A percentile compares a stretch with the other conserved stretches of the same genome.
phyloP scores from a whole-genome alignment of 2,888 invertebrate genomes.

The Cremastobaeus sp. region DNA sequence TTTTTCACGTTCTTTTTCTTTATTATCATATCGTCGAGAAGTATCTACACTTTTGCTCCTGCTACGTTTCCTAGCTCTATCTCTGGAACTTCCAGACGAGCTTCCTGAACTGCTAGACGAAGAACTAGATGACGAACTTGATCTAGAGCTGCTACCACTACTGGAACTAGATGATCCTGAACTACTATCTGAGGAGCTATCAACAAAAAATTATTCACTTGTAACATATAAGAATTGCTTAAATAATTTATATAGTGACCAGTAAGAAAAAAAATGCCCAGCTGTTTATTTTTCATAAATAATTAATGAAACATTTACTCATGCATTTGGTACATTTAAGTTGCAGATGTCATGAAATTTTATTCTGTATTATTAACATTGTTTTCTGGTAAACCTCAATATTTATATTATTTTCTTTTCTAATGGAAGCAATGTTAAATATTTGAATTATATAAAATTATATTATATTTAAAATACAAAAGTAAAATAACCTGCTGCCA shows the following conservation, averaged over 20 bases:
- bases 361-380: too few species aligned
- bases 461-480: not conserved
- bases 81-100: constrained; percentile 81
- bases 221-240: not conserved
- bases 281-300: too few species aligned
- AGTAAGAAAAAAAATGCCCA: too few species aligned
- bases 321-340: too few species aligned
- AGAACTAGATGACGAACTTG: constrained; percentile 87
- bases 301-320: too few species aligned
- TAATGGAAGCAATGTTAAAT: too few species aligned
- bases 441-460: not conserved
- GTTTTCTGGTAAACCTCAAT: too few species aligned
- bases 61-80: constrained; percentile 82
- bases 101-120: constrained; percentile 87
- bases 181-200: constrained; percentile 87
- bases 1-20: constrained; percentile 78
- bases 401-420: too few species aligned
- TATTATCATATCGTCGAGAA: constrained; percentile 77
- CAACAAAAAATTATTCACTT: not conserved
- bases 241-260: too few species aligned
- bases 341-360: too few species aligned
- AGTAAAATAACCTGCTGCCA: constrained; percentile 84
- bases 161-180: constrained; percentile 81
- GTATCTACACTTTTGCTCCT: constrained; percentile 75
- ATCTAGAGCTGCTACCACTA: constrained; percentile 80